These are phyloP conservation scores for Drosophila malerkotliana DNA, from an alignment of 1,140 invertebrate genomes.

Conservation along the genomic window DNA sequence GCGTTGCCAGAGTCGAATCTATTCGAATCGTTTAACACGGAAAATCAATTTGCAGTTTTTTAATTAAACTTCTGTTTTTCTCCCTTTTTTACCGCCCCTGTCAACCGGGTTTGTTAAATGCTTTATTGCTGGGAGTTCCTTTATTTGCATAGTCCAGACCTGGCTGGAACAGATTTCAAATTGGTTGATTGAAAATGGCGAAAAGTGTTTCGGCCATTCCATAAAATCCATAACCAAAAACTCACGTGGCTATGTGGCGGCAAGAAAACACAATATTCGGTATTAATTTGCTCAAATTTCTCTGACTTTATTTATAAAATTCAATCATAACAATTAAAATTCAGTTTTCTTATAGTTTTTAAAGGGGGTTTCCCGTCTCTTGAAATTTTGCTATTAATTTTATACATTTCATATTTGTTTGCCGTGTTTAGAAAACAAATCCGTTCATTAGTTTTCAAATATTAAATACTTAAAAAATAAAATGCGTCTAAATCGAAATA, in stretches of 20 bases:
- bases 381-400: constrained; percentile 72
- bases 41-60: constrained; percentile 64
- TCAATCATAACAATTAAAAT: constrained; percentile 73
- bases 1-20: not conserved
- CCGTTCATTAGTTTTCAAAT: constrained; percentile 55
- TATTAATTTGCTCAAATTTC: constrained; percentile 23
- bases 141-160: constrained; percentile 21
- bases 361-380: constrained; percentile 22
- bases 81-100: constrained; percentile 1
- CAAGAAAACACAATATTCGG: not conserved
- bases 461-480: constrained; percentile 79
- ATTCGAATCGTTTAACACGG: constrained; percentile 29
- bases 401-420: constrained; percentile 41
- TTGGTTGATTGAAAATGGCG: not conserved
- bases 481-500: constrained; percentile 77
- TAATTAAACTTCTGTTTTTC: constrained; percentile 52
- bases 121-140: constrained; percentile 7
- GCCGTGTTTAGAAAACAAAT: constrained; percentile 64
- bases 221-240: not conserved
- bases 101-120: constrained; percentile 18
- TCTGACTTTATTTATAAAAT: constrained; percentile 62
- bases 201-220: not conserved
- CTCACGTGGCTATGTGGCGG: not conserved
- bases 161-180: constrained; percentile 6
- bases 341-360: constrained; percentile 33